These are phyloP conservation scores for Sinonovacula constricta DNA, from an alignment of 1,140 invertebrate genomes.

Conservation along the genomic window DNA sequence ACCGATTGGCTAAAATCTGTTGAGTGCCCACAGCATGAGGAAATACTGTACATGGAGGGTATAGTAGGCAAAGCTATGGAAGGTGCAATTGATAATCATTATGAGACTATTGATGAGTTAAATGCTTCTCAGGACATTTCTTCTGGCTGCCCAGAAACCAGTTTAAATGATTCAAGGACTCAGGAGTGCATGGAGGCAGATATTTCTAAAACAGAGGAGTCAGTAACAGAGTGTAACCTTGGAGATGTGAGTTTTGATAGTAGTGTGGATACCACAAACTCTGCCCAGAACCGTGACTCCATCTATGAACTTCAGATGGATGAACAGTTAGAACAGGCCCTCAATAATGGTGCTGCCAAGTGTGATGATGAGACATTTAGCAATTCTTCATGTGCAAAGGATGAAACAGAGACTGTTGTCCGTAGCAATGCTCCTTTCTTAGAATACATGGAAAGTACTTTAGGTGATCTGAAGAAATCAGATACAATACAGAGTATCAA, in stretches of 20 bases:
- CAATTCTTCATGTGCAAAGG: slow-evolving; percentile 66
- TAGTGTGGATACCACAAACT: slow-evolving; percentile 63
- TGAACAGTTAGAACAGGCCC: slow-evolving; percentile 68
- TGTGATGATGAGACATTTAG: slow-evolving; percentile 75
- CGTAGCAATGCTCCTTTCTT: slow-evolving; percentile 28
- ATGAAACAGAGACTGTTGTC: slow-evolving; percentile 46
- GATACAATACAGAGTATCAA: slow-evolving; percentile 60
- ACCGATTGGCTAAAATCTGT: slow-evolving; percentile 75
- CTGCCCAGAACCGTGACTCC: slow-evolving; percentile 66
- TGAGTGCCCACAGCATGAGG: slow-evolving; percentile 32
- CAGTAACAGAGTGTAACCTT: slow-evolving; percentile 52
- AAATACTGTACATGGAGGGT: slow-evolving; percentile 44
- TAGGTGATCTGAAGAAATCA: slow-evolving; percentile 49
- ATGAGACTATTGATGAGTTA: slow-evolving; percentile 53
- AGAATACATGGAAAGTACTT: slow-evolving; percentile 9
- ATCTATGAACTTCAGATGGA: slow-evolving; percentile 77
- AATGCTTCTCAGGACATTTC: slow-evolving; percentile 52
- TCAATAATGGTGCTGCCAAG: slow-evolving; percentile 51
- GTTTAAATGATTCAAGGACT: slow-evolving; percentile 31
- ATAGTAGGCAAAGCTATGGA: slow-evolving; percentile 44
- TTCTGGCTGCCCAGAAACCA: slow-evolving; percentile 36
- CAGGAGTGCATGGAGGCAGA: slow-evolving; percentile 35
- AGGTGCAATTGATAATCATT: slow-evolving; percentile 57
- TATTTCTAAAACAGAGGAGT: slow-evolving; percentile 12
- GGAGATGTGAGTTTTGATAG: slow-evolving; percentile 70